phyloP scores from a whole-genome alignment of 2,113 vertebrate genomes.

The Corythornis cristatus region DNA sequence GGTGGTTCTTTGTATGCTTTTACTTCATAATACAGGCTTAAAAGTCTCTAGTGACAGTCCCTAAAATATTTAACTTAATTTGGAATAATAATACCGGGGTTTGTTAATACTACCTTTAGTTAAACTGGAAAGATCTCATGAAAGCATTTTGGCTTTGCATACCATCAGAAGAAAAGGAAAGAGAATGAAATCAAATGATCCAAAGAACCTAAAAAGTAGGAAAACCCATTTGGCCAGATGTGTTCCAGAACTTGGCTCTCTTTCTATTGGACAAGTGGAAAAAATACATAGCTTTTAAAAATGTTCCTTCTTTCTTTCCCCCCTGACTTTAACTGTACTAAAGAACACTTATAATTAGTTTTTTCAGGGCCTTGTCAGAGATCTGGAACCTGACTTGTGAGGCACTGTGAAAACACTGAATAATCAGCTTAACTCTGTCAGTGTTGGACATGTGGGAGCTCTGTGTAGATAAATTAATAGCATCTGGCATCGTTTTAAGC shows the following conservation, averaged over 20 bases:
- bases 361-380: background rate
- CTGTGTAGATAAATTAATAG: background rate
- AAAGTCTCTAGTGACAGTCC: background rate
- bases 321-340: background rate
- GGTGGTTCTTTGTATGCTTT: background rate
- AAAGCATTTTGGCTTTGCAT: background rate
- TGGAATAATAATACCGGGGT: background rate
- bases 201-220: background rate
- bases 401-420: background rate
- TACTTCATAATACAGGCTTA: background rate
- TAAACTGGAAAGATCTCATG: background rate
- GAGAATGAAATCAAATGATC: background rate
- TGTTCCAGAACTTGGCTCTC: background rate
- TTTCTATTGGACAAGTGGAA: background rate
- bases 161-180: background rate
- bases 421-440: background rate
- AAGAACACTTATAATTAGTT: background rate
- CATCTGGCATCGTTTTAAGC: background rate
- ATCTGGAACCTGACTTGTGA: background rate
- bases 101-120: background rate
- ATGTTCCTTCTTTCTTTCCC: background rate
- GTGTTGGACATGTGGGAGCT: background rate
- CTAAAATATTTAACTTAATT: background rate
- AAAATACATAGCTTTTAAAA: background rate
- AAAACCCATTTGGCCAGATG: background rate